Evolutionary conservation across 2,888 invertebrate genomes (phyloP).

Genomic region (Watsonalla cultraria): DNA sequence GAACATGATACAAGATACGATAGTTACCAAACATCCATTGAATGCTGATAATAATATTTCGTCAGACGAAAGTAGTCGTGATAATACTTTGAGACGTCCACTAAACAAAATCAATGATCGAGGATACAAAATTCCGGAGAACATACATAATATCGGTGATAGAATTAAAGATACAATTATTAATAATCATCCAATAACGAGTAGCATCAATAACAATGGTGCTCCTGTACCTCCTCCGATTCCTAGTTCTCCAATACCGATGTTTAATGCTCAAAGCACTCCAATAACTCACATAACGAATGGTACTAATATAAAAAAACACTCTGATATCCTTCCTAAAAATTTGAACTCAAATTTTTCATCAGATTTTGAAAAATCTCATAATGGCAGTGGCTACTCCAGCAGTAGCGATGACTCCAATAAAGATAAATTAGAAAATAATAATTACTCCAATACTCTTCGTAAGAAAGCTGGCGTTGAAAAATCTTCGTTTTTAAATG

Average conservation of each 20-base stretch:
- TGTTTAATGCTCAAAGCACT: constrained; percentile 48
- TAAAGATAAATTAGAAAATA: constrained; percentile 50
- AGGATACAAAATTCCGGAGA: constrained; percentile 50
- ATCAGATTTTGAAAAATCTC: constrained; percentile 34
- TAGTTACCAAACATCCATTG: constrained; percentile 71
- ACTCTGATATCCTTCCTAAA: constrained; percentile 39
- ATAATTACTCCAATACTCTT: constrained; percentile 41
- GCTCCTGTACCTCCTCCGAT: constrained; percentile 59
- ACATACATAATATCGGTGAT: constrained; percentile 48
- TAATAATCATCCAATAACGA: constrained; percentile 42
- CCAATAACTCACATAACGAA: constrained; percentile 33
- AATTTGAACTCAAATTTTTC: constrained; percentile 27
- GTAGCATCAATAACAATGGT: constrained; percentile 30
- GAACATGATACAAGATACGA: constrained; percentile 74
- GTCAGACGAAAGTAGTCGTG: constrained; percentile 53
- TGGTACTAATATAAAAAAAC: constrained; percentile 30
- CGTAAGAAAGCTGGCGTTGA: constrained; percentile 44
- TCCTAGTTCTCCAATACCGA: constrained; percentile 61
- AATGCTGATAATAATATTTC: constrained; percentile 54
- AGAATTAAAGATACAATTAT: constrained; percentile 60
- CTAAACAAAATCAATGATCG: constrained; percentile 51
- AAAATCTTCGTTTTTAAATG: constrained; percentile 48
- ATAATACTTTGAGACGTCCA: constrained; percentile 46
- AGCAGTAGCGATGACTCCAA: constrained; percentile 49
- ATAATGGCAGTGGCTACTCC: constrained; percentile 45